Percentiles rank a stretch among this genome's conserved stretches.
phyloP scores from a whole-genome alignment of 2,888 invertebrate species.

The Drosophila anomalata region DNA sequence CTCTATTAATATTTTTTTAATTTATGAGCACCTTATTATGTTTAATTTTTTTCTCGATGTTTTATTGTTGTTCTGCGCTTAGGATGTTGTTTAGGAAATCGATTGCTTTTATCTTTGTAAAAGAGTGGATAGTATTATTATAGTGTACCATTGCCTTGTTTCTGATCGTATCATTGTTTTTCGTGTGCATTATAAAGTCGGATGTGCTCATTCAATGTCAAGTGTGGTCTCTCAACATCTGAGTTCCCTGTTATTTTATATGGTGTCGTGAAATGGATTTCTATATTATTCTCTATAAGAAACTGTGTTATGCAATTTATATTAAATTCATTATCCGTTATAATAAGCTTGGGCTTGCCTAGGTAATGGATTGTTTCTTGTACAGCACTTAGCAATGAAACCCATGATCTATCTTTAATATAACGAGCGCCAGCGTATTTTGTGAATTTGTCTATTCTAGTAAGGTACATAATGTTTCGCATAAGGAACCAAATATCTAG shows the following conservation, averaged over 20 bases:
- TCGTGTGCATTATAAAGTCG: conserved; percentile 4
- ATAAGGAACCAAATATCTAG: no score
- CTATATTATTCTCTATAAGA: conserved; percentile 6
- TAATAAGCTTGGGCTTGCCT: conserved; percentile 8
- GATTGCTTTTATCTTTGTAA: conserved; percentile 8
- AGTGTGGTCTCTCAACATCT: conserved; percentile 10
- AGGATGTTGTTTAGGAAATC: conserved; percentile 2
- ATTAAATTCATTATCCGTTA: conserved; percentile 10
- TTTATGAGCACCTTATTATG: conserved; percentile 1
- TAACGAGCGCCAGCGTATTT: neutral
- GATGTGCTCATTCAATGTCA: conserved; percentile 8
- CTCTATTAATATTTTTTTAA: neutral
- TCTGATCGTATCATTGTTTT: conserved; percentile 4
- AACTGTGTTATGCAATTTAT: conserved; percentile 11
- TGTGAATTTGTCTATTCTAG: no score
- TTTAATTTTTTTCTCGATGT: neutral
- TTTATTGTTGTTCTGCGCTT: conserved; percentile 4
- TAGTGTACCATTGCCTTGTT: conserved; percentile 1
- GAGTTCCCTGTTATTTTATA: conserved; percentile 11
- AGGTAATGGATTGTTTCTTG: neutral
- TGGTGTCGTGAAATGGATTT: neutral
- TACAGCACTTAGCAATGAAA: conserved; percentile 3
- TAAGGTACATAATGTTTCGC: no score
- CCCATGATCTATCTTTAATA: conserved; percentile 8
- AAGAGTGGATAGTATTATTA: conserved; percentile 12